These are phyloP conservation scores for Prunella fulvescens DNA, from an alignment of 2,113 vertebrate species.

Conservation along the genomic window DNA sequence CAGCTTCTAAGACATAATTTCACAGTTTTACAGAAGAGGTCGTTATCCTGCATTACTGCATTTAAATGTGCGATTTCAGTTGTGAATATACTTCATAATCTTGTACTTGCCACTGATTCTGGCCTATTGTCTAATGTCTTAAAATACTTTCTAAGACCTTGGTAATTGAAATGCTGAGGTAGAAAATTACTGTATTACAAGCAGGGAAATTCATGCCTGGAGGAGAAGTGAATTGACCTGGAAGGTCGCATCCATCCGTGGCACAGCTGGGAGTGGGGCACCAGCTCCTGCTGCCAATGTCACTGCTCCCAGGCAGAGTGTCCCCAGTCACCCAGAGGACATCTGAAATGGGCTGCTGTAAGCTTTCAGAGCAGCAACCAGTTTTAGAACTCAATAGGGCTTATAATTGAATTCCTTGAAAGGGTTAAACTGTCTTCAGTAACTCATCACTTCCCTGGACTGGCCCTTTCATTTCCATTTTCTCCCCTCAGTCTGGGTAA, in stretches of 20 bases:
- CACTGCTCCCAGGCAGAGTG: not conserved
- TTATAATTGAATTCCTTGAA: not conserved
- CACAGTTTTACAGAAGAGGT: slow-evolving; percentile 6
- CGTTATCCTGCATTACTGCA: not conserved
- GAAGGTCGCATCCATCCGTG: not conserved
- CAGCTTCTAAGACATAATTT: not conserved
- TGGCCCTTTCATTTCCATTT: not conserved
- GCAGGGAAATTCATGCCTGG: not conserved
- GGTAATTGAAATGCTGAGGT: slow-evolving; percentile 48
- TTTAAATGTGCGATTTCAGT: not conserved
- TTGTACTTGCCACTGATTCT: not conserved
- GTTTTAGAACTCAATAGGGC: not conserved
- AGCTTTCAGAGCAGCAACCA: not conserved
- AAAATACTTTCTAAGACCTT: slow-evolving; percentile 15
- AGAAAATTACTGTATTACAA: slow-evolving; percentile 36
- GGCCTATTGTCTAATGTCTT: slow-evolving; percentile 13
- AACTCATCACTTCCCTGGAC: not conserved
- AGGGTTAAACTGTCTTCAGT: not conserved
- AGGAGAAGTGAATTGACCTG: slow-evolving; percentile 32
- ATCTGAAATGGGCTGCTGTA: not conserved
- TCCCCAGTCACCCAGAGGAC: not conserved
- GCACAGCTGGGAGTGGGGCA: not conserved
- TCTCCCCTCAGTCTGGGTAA: not conserved
- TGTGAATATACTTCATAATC: not conserved
- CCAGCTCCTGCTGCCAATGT: not conserved